A percentile compares a stretch with the other conserved stretches of the same genome.
phyloP scores from a whole-genome alignment of 2,113 vertebrate species.

The Choloepus hoffmanni region DNA sequence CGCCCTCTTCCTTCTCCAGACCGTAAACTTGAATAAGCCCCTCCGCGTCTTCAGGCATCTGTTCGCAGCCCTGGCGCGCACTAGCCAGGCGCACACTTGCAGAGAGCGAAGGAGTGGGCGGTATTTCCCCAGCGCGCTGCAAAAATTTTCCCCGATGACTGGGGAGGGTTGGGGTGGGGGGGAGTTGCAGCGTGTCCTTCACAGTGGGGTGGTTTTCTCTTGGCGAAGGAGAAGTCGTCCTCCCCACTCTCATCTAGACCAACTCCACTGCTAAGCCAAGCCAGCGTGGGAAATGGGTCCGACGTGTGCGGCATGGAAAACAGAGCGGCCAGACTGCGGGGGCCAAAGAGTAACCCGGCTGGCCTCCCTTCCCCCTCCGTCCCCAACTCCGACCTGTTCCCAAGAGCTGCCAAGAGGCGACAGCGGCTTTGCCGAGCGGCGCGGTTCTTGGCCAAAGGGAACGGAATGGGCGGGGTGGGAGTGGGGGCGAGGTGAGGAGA shows the following conservation, averaged over 20 bases:
- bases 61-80: conserved; percentile 14
- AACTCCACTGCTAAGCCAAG: conserved; percentile 74
- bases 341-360: background rate
- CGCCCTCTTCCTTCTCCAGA: background rate
- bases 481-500: background rate
- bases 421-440: background rate
- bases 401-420: background rate
- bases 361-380: background rate
- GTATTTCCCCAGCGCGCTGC: background rate
- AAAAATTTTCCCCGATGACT: conserved; percentile 65
- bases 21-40: conserved; percentile 81
- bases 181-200: conserved; percentile 84
- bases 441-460: background rate
- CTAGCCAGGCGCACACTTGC: background rate
- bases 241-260: conserved; percentile 54
- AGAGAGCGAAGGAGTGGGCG: background rate
- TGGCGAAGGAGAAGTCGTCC: conserved; percentile 77
- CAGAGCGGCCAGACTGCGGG: conserved; percentile 23
- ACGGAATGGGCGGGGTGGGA: background rate
- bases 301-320: conserved; percentile 87
- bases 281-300: conserved; percentile 88
- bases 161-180: background rate
- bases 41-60: background rate
- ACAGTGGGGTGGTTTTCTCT: conserved; percentile 86
- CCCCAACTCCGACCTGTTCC: background rate